phyloP scores from a whole-genome alignment of 2,113 vertebrate genomes.

The Lamprologus callipterus region DNA sequence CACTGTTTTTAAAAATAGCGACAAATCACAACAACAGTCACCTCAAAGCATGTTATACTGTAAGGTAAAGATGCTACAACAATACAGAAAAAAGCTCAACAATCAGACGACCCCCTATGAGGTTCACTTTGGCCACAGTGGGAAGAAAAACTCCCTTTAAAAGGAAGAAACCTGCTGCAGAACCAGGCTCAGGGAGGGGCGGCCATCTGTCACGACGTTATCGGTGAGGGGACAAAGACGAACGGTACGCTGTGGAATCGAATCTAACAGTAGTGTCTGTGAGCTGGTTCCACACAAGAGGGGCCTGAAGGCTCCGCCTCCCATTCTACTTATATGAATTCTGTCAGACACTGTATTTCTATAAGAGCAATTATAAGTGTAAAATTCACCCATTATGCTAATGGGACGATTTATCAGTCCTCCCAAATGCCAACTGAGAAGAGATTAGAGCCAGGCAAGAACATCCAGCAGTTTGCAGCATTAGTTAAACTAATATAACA shows the following conservation, averaged over 20 bases:
- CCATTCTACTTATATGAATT: neutral
- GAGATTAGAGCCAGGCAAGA: neutral
- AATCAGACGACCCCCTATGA: neutral
- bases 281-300: neutral
- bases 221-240: neutral
- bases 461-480: neutral
- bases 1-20: neutral
- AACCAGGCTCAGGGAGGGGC: neutral
- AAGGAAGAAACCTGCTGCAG: neutral
- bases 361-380: neutral
- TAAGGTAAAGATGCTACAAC: neutral
- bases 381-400: neutral
- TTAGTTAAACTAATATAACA: neutral
- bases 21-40: too few species aligned
- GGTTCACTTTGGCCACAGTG: neutral
- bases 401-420: neutral
- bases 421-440: neutral
- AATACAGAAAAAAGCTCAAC: neutral
- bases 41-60: neutral
- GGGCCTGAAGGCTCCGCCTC: neutral
- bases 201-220: neutral
- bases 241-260: neutral
- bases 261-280: neutral
- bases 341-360: neutral
- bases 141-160: neutral